Percentiles rank a stretch among this genome's conserved stretches.
phyloP scores from a whole-genome alignment of 2,113 vertebrate genomes.

The Cyprinodon tularosa region DNA sequence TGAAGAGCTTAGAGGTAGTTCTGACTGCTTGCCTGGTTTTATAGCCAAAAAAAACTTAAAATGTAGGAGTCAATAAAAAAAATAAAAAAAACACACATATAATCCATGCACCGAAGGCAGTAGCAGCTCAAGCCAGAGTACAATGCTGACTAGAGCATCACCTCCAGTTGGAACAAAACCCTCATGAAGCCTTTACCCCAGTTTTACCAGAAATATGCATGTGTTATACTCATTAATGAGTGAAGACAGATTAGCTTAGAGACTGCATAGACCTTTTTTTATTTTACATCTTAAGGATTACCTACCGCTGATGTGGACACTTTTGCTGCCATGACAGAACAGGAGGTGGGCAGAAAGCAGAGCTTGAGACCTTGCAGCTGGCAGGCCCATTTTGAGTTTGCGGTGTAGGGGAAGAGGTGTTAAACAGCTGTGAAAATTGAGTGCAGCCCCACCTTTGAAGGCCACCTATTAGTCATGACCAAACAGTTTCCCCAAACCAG shows the following conservation, averaged over 20 bases:
- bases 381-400: conserved; percentile 43
- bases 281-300: conserved; percentile 45
- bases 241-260: conserved; percentile 26
- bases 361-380: conserved; percentile 44
- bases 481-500: conserved; percentile 28
- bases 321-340: conserved; percentile 45
- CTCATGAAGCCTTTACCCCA: conserved; percentile 20
- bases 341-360: conserved; percentile 52
- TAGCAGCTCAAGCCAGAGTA: conserved; percentile 29
- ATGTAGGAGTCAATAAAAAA: conserved; percentile 31
- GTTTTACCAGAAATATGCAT: conserved; percentile 25
- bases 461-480: conserved; percentile 38
- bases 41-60: conserved; percentile 43
- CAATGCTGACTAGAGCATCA: conserved; percentile 27
- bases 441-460: conserved; percentile 46
- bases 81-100: conserved; percentile 50
- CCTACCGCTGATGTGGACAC: conserved; percentile 57
- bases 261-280: conserved; percentile 26
- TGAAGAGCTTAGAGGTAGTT: conserved; percentile 30
- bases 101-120: conserved; percentile 43
- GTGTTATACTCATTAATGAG: conserved; percentile 30
- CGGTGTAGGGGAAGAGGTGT: conserved; percentile 49
- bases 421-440: conserved; percentile 74
- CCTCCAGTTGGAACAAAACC: conserved; percentile 24
- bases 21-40: conserved; percentile 60